Conservation (phyloP, 2,113 vertebrate species). For the Melanostigma gelatinosum region DNA sequence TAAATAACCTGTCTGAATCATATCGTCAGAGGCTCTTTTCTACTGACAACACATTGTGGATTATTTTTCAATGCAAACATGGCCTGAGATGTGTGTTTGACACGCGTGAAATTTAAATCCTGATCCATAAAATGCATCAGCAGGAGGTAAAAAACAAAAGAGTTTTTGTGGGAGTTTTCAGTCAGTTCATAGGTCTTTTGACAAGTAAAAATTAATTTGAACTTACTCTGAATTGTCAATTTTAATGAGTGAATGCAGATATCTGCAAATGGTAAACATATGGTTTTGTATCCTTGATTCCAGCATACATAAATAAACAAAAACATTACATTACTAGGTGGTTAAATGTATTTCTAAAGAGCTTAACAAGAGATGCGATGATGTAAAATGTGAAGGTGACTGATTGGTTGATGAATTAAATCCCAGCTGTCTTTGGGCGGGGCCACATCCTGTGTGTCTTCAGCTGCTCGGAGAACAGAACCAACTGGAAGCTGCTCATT, state of each 20-base stretch:
- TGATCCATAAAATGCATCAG: background rate
- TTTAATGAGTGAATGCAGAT: background rate
- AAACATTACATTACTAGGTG: background rate
- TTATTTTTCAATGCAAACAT: background rate
- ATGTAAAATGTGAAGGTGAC: background rate
- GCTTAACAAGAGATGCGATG: background rate
- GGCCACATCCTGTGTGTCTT: slow-evolving; percentile 33
- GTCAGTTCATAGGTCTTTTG: background rate
- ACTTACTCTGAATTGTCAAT: background rate
- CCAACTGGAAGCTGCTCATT: slow-evolving; percentile 56
- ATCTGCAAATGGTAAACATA: background rate
- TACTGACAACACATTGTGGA: background rate
- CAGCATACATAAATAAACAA: background rate
- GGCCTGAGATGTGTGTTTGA: background rate
- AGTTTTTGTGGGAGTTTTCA: too few species aligned
- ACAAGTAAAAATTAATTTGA: background rate
- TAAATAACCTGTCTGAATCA: slow-evolving; percentile 30
- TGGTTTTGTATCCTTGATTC: background rate
- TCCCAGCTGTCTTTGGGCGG: slow-evolving; percentile 63
- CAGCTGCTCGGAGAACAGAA: slow-evolving; percentile 53
- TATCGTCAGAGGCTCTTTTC: background rate
- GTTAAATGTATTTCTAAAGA: background rate
- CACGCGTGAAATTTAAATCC: too few species aligned
- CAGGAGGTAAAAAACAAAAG: background rate
- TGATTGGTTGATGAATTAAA: slow-evolving; percentile 61